Evolutionary conservation across 2,888 invertebrate genomes (phyloP), one percentile per base, ranked within the genome.

Genomic region (Drosophila prolongata): DNA sequence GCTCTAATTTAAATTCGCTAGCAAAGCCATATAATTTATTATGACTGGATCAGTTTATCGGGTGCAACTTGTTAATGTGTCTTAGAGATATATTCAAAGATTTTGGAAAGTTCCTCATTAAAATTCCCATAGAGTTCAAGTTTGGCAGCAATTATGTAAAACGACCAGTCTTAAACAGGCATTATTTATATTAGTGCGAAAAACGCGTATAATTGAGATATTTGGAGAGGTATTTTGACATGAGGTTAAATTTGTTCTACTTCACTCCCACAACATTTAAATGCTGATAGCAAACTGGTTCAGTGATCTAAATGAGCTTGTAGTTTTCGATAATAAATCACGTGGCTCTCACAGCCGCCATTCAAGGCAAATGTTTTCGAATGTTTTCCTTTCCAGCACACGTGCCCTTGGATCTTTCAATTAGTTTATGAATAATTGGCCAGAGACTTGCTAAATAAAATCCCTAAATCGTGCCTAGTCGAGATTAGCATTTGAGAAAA

Each of bases 401-500:
- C 54, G 40, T 62, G 82, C 61, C 82, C 88, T 85, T 87, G 82
- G 38, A 54, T 37, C 47, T 54, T 52, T 55, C 79, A 46, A 77
- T 72, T 68, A 65, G 47, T 60, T 75, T 64, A 62, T 75, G 75
- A 69, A 55, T 68, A 75, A 62, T 62, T 60, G 54, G 38, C 52
- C 42, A 52, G 47, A 38, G 44, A 56, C 56, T 40, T 37, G 47
- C 44, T 60, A 71, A 62, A 47, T 52, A 35, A 57, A 47, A 44
- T n/a, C 53, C 68, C 62, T 62, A 35, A 53, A 64, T 76, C 67
- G 38, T 24, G 46, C 11, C 42, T 27, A 14, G 53, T 34, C 6
- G 5, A 19, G 38, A 64, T 78, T 85, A 80, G 79, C 76, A 76
- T 72, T 68, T 27, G 1, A 13, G 43, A 38, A 34, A 30, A 38